These are phyloP conservation scores for Streptopelia turtur DNA, from an alignment of 2,797 vertebrate species.

Conservation along the genomic window DNA sequence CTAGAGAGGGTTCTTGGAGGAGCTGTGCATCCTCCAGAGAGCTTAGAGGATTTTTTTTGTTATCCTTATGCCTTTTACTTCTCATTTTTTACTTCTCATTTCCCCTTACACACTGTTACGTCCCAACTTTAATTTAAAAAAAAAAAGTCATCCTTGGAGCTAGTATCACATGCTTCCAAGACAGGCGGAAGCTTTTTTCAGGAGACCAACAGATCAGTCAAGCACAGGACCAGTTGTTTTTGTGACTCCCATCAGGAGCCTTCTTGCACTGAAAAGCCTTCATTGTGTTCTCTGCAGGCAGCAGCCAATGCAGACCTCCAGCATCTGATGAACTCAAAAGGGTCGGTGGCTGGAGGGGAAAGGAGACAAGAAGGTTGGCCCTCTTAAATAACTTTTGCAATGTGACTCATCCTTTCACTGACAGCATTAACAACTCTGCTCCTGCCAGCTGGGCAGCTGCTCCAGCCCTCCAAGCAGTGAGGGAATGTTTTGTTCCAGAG, in stretches of 20 bases:
- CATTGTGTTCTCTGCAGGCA: constrained; percentile 4
- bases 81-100: not conserved
- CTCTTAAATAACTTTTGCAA: constrained; percentile 58
- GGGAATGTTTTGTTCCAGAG: constrained; percentile 79
- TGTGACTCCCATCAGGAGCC: not conserved
- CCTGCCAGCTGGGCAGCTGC: constrained; percentile 79
- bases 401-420: constrained; percentile 76
- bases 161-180: not conserved
- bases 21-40: not conserved
- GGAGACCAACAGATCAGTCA: not conserved
- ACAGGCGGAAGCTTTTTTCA: constrained; percentile 2
- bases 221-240: not conserved
- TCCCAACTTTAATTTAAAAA: not conserved
- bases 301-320: constrained; percentile 5
- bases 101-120: not conserved
- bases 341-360: constrained; percentile 4
- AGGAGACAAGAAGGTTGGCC: not conserved
- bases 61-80: not conserved
- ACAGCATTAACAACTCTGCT: constrained; percentile 70
- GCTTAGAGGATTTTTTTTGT: not conserved
- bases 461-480: constrained; percentile 61
- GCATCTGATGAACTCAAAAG: constrained; percentile 9
- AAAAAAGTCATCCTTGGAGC: not conserved
- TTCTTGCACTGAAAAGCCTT: constrained; percentile 40
- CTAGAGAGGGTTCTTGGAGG: not conserved